phyloP scores from a whole-genome alignment of 2,797 vertebrate species.

The Lacerta agilis region DNA sequence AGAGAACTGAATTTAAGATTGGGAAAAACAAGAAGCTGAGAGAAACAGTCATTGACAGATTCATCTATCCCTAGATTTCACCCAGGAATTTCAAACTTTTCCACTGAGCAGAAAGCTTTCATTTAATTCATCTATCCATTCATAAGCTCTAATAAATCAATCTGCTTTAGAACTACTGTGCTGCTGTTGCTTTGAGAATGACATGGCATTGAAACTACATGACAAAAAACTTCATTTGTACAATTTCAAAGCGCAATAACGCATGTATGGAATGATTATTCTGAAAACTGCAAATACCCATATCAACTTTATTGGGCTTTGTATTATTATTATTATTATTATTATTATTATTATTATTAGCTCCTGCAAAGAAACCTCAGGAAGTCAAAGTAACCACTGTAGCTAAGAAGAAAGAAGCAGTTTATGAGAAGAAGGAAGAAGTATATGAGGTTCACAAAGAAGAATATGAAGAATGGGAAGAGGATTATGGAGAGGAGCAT shows the following conservation, averaged over 20 bases:
- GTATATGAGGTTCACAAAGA: conserved; percentile 63
- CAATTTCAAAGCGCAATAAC: conserved; percentile 4
- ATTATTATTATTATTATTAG: conserved; percentile 69
- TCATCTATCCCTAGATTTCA: neutral
- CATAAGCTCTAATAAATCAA: neutral
- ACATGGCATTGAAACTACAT: neutral
- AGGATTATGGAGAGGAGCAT: conserved; percentile 72
- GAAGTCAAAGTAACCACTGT: conserved; percentile 78
- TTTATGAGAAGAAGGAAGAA: conserved; percentile 70
- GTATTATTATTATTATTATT: too few species aligned
- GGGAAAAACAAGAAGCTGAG: too few species aligned
- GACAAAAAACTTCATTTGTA: neutral
- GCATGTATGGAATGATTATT: neutral
- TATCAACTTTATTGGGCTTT: conserved; percentile 39
- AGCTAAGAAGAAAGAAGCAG: conserved; percentile 74
- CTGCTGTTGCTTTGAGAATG: neutral
- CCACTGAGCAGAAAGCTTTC: neutral
- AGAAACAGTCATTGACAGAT: too few species aligned
- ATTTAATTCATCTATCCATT: neutral
- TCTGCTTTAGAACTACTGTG: neutral
- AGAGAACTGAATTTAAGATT: too few species aligned
- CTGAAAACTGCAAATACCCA: conserved; percentile 23
- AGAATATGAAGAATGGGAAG: conserved; percentile 71
- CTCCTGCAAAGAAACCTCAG: conserved; percentile 80
- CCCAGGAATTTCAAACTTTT: neutral